These are phyloP conservation scores for Avahi laniger DNA, from an alignment of 2,797 vertebrate species.

Conservation along the genomic window DNA sequence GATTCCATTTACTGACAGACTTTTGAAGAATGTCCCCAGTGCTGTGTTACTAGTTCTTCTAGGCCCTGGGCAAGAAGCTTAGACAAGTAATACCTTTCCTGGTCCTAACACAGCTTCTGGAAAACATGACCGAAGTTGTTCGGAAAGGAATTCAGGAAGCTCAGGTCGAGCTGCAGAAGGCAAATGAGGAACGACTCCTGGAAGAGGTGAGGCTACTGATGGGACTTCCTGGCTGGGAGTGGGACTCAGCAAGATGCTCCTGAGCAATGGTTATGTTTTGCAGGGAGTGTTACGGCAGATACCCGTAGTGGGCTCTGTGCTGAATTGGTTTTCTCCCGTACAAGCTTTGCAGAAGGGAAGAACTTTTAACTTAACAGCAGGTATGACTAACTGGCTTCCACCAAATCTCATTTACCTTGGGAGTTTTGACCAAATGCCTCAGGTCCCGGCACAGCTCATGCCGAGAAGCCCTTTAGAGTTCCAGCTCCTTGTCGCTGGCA, in stretches of 20 bases:
- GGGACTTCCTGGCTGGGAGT: background rate
- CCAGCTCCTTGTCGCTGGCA: background rate
- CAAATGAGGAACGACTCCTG: constrained; percentile 93
- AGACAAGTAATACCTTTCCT: constrained; percentile 25
- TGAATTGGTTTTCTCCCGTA: constrained; percentile 98
- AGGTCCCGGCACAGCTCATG: accelerated
- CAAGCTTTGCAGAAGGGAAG: constrained; percentile 92
- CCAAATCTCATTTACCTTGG: background rate
- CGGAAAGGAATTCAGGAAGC: constrained; percentile 97
- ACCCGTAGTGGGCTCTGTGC: constrained; percentile 94
- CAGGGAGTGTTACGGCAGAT: constrained; percentile 97
- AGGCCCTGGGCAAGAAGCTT: background rate
- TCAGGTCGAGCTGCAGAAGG: constrained; percentile 93
- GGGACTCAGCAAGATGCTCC: background rate
- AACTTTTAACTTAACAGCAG: constrained; percentile 96
- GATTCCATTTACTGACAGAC: background rate
- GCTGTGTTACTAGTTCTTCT: background rate
- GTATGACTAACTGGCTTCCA: constrained; percentile 78
- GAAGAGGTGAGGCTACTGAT: constrained; percentile 89
- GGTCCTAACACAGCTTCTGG: constrained; percentile 88
- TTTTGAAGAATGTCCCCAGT: background rate
- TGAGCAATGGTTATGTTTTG: constrained; percentile 61
- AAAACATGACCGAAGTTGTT: constrained; percentile 98
- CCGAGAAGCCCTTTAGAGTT: accelerated
- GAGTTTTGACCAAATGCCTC: background rate